Percentiles rank a stretch among this genome's conserved stretches.
Conservation (phyloP, 2,888 invertebrate genomes). For the Parnassius apollo region DNA sequence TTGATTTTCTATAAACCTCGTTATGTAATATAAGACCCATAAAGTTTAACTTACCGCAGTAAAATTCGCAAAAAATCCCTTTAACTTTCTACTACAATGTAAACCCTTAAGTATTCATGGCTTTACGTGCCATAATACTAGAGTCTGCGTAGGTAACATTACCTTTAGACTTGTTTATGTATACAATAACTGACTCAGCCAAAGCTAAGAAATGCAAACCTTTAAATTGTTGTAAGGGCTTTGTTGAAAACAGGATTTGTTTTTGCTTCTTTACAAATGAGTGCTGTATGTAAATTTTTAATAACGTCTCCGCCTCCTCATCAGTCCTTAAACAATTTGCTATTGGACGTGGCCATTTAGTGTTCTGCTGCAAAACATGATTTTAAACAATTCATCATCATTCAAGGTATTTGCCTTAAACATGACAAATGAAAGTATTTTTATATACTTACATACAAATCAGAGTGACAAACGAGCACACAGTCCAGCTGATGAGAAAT, state of each 20-base stretch:
- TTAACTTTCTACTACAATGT: conserved; percentile 1
- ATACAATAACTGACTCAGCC: conserved; percentile 3
- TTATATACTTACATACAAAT: too few species aligned
- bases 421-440: too few species aligned
- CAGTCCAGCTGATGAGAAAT: too few species aligned
- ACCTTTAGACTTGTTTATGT: conserved; percentile 9
- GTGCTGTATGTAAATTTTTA: too few species aligned
- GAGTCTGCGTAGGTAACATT: conserved; percentile 2
- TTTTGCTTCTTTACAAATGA: background rate
- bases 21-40: too few species aligned
- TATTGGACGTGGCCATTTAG: too few species aligned
- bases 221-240: conserved; percentile 4
- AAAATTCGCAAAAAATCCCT: conserved; percentile 9
- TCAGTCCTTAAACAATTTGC: too few species aligned
- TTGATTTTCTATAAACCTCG: conserved; percentile 8
- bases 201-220: conserved; percentile 7
- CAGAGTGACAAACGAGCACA: too few species aligned
- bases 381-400: too few species aligned
- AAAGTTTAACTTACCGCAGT: background rate
- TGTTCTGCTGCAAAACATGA: too few species aligned
- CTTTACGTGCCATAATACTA: conserved; percentile 3
- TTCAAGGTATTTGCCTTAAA: too few species aligned
- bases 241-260: background rate
- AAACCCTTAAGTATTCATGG: conserved; percentile 8
- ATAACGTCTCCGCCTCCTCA: too few species aligned